Percentiles rank a stretch among this genome's conserved stretches.
Conservation (phyloP, 2,113 vertebrate species). For the Gasterosteus aculeatus region DNA sequence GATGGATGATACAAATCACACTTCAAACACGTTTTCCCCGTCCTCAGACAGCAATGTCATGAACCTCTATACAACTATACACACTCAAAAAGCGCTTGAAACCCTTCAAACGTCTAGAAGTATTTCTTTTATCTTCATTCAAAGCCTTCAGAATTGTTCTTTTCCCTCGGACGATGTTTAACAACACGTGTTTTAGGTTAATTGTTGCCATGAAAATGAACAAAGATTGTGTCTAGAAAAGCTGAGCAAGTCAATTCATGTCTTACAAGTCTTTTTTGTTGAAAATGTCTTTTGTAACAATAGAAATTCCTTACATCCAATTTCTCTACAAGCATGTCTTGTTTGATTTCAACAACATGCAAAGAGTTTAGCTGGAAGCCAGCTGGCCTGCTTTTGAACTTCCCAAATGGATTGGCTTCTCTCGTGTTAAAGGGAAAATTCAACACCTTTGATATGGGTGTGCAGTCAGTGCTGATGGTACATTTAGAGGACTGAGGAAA, state of each 20-base stretch:
- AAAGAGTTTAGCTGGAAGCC: not conserved
- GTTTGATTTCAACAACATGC: not conserved
- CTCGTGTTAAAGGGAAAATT: not conserved
- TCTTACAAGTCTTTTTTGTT: not conserved
- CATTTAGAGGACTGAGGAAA: not conserved
- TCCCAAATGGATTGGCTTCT: not conserved
- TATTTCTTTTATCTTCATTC: not conserved
- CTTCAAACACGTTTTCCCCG: constrained; percentile 12
- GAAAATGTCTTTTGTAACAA: not conserved
- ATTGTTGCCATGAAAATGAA: not conserved
- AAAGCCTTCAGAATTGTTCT: not conserved
- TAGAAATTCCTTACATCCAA: constrained; percentile 2
- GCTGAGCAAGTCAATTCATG: not conserved
- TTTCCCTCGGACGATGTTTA: not conserved
- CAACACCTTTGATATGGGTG: not conserved
- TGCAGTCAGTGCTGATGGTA: not conserved
- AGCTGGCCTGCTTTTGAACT: not conserved
- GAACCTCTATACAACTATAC: not conserved
- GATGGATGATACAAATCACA: constrained; percentile 17
- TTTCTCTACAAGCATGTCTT: not conserved
- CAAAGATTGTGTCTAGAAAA: not conserved
- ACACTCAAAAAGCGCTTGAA: not conserved
- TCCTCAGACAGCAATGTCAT: not conserved
- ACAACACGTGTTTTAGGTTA: not conserved
- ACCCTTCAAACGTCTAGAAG: not conserved